Percentiles rank a stretch among this genome's conserved stretches.
Conservation (phyloP, 2,888 invertebrate genomes). For the Minunthozetes semirufus region DNA sequence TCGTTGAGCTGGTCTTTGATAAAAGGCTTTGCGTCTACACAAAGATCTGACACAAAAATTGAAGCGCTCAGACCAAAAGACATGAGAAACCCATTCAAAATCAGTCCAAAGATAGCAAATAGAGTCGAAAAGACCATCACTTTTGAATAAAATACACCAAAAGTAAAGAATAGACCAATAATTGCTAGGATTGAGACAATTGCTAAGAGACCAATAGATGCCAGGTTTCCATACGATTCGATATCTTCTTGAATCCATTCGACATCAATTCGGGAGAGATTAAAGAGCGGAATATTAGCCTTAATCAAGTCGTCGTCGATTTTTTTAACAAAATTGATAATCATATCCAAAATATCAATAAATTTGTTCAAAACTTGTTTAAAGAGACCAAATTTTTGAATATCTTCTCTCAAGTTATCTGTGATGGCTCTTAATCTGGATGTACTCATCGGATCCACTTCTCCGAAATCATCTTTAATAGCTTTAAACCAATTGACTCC, state of each 20-base stretch:
- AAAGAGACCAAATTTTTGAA: background rate
- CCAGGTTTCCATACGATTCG: background rate
- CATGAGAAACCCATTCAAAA: background rate
- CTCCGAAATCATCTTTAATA: background rate
- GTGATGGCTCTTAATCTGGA: background rate
- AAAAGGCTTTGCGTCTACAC: background rate
- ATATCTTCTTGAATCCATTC: background rate
- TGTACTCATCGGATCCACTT: background rate
- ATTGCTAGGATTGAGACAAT: background rate
- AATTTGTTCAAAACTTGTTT: background rate
- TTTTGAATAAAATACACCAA: background rate
- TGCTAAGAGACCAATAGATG: background rate
- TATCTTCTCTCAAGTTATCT: background rate
- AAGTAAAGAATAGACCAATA: background rate
- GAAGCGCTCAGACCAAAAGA: background rate
- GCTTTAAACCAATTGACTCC: background rate
- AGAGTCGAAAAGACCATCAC: background rate
- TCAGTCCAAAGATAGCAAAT: background rate
- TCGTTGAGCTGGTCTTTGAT: background rate
- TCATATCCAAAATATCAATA: background rate
- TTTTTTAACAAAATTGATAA: background rate
- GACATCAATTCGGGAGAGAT: background rate
- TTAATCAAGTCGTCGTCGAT: background rate
- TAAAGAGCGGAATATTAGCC: background rate
- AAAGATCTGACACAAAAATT: background rate